These are phyloP conservation scores for Microplitis demolitor DNA, from an alignment of 1,140 invertebrate species.

Conservation along the genomic window DNA sequence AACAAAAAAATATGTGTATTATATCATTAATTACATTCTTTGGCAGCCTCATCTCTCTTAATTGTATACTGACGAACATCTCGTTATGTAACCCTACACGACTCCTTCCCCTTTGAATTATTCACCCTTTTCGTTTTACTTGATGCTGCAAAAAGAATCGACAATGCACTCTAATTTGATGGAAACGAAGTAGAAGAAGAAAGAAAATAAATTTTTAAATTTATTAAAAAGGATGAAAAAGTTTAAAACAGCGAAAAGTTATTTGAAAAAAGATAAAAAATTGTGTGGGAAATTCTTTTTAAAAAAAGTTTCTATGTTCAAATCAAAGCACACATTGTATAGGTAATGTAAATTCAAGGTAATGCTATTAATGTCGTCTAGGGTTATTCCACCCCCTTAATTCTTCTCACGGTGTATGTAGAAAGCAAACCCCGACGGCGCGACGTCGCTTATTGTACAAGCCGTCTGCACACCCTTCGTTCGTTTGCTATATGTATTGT, in stretches of 20 bases:
- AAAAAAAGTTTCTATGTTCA: background rate
- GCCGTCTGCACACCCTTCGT: constrained; percentile 1
- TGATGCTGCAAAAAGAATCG: constrained; percentile 29
- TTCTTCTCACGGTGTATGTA: background rate
- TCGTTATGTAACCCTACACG: background rate
- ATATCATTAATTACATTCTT: background rate
- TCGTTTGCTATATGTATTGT: constrained; percentile 9
- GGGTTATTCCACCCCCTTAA: constrained; percentile 13
- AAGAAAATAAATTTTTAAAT: background rate
- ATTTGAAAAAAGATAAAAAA: constrained; percentile 13
- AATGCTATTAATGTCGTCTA: constrained; percentile 37
- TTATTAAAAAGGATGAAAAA: background rate
- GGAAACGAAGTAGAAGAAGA: constrained; percentile 27
- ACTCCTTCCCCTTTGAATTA: background rate
- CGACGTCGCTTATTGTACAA: constrained; percentile 11
- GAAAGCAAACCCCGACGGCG: constrained; percentile 6
- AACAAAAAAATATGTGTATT: background rate
- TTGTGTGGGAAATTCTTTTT: background rate
- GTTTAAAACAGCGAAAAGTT: background rate
- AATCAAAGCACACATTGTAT: constrained; percentile 12
- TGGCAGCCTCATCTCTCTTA: background rate
- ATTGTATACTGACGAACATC: background rate
- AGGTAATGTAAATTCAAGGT: constrained; percentile 13
- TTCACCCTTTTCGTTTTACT: constrained; percentile 1
- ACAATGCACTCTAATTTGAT: constrained; percentile 40